Conservation (phyloP, 2,888 invertebrate genomes). For the Thalpophila matura region DNA sequence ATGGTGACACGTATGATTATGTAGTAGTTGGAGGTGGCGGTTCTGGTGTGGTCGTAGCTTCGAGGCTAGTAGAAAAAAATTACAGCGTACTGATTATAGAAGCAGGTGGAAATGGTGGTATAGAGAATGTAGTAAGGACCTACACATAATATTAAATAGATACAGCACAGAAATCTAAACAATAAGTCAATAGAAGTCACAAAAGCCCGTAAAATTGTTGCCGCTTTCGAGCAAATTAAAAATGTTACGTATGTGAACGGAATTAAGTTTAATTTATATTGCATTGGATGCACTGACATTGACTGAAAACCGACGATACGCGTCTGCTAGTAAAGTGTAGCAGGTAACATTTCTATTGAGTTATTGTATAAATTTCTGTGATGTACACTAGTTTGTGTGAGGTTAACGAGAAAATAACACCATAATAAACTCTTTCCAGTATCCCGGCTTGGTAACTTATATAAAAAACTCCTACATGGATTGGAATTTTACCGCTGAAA, state of each 20-base stretch:
- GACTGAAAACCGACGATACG: too few relatives aligned
- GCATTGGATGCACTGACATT: too few relatives aligned
- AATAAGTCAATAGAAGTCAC: too few relatives aligned
- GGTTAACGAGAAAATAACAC: background rate
- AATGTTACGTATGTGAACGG: too few relatives aligned
- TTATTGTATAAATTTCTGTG: too few relatives aligned
- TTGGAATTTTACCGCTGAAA: constrained; percentile 64
- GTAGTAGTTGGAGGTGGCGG: constrained; percentile 71
- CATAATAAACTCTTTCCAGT: constrained; percentile 21
- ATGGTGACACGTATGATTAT: constrained; percentile 55
- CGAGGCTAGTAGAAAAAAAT: constrained; percentile 50
- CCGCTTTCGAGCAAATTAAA: too few relatives aligned
- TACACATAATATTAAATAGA: background rate
- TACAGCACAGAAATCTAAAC: too few relatives aligned
- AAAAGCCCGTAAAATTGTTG: too few relatives aligned
- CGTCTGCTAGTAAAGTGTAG: too few relatives aligned
- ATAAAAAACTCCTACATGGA: constrained; percentile 41
- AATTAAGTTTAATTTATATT: too few relatives aligned
- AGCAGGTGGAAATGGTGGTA: constrained; percentile 59
- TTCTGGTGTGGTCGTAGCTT: constrained; percentile 66
- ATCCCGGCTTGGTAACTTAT: constrained; percentile 31
- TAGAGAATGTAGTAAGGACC: constrained; percentile 52
- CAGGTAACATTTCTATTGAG: too few relatives aligned
- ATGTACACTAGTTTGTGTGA: too few relatives aligned
- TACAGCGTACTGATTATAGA: constrained; percentile 59